Evolutionary conservation across 2,797 vertebrate species (phyloP), one percentile per base, ranked within the genome.

Genomic region (Channallabes apus): DNA sequence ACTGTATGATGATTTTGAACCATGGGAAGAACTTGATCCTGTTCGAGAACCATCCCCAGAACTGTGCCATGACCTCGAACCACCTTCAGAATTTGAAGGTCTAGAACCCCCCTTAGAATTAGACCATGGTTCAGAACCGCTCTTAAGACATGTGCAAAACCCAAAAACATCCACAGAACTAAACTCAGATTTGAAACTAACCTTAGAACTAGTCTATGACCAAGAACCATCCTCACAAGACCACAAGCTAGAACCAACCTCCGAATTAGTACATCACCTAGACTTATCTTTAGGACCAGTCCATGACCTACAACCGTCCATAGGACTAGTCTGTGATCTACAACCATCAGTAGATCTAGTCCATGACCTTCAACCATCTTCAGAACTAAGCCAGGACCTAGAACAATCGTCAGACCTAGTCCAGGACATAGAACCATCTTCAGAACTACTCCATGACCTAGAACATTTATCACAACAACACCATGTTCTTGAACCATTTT

Each of bases 1-100:
- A 59, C 17, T 68, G 3, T 77, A 46, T 54, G 51, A 69, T 68
- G 83, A 84, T 77, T 46, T 22, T 32, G 72, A 86, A 54, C 64
- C 38, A 11, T 86, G 65, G 65, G 58, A 64, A 46, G 85, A 82
- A 62, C 27, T 6, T 2, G 18, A 59, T 6, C 6, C 29, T 14
- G 20, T 12, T 5, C 3, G 24, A 59, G 83, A 78, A 68, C 3
- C 27, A 41, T 7, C 29, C 3, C 3, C 24, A 78, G 62, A 41
- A 68, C 12, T 68, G 22, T 11, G 3, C n/a, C 11, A 58, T 6
- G 22, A 78, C 0, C 61, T n/a, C 27, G 22, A 78, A 27, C 11
- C 38, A 6, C 29, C 8, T n/a, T 24, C 82, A 77, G 22, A 77
- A 59, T 20, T 22, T 2, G 4, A 8, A 41, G 12, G 6, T 27